phyloP scores from a whole-genome alignment of 1,140 invertebrate genomes.

The Cydia pomonella region DNA sequence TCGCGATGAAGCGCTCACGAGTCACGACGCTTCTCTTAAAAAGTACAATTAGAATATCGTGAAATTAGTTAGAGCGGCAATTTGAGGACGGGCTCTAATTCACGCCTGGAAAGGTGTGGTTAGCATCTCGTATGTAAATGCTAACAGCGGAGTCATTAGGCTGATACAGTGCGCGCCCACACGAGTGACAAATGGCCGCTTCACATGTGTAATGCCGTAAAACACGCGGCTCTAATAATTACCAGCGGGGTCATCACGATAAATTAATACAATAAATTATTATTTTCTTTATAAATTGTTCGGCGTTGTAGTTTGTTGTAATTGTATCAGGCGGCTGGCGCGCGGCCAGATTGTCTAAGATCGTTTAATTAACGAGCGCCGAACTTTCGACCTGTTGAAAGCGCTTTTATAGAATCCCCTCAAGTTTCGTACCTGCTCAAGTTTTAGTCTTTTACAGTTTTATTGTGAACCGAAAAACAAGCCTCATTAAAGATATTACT shows the following conservation, averaged over 20 bases:
- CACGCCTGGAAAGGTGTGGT: constrained; percentile 42
- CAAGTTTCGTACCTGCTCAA: constrained; percentile 32
- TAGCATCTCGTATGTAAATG: constrained; percentile 50
- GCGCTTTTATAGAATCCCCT: constrained; percentile 70
- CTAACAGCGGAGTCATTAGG: constrained; percentile 44
- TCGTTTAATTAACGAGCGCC: constrained; percentile 78
- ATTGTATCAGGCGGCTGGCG: constrained; percentile 74
- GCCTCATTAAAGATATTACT: background rate
- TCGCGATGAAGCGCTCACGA: constrained; percentile 62
- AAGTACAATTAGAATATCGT: constrained; percentile 58
- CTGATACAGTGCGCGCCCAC: constrained; percentile 39
- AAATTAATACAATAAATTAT: constrained; percentile 51
- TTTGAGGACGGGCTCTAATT: constrained; percentile 54
- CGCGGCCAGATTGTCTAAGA: constrained; percentile 69
- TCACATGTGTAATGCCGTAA: constrained; percentile 44
- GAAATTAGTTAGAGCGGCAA: constrained; percentile 59
- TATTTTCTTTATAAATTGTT: constrained; percentile 47
- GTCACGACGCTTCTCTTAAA: constrained; percentile 54
- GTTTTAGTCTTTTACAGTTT: constrained; percentile 46
- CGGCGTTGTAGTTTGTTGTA: constrained; percentile 56
- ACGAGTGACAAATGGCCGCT: constrained; percentile 44
- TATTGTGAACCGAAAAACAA: background rate
- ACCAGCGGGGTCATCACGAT: constrained; percentile 43
- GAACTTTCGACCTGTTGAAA: constrained; percentile 80
- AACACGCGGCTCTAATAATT: constrained; percentile 52